Conservation (phyloP, 2,797 vertebrate genomes). For the Anguilla marmorata region DNA sequence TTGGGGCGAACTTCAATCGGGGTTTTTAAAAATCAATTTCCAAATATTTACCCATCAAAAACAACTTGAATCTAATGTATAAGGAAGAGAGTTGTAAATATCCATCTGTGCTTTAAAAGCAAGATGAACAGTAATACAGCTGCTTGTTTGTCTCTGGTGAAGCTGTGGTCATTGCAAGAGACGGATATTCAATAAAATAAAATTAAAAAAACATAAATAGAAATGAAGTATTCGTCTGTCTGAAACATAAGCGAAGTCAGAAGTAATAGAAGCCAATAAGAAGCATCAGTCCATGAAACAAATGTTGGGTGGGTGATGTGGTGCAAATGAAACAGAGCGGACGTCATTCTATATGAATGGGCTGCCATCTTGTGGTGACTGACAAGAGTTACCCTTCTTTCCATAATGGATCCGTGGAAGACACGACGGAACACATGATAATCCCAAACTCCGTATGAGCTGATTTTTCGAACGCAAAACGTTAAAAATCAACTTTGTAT, state of each 20-base stretch:
- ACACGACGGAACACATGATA: constrained; percentile 2
- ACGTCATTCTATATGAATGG: constrained; percentile 24
- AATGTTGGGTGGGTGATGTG: background rate
- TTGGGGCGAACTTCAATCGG: background rate
- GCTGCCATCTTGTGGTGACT: constrained; percentile 40
- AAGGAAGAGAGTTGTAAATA: background rate
- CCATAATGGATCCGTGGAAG: background rate
- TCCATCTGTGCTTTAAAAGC: background rate
- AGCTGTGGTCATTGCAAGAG: background rate
- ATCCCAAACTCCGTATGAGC: constrained; percentile 9
- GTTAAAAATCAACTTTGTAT: constrained; percentile 22
- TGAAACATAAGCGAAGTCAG: background rate
- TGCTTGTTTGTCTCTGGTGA: background rate
- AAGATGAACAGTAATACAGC: background rate
- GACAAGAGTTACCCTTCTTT: constrained; percentile 14
- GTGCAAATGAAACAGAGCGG: background rate
- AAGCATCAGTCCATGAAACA: constrained; percentile 5
- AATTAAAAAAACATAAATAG: background rate
- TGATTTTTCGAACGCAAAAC: constrained; percentile 22
- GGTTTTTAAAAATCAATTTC: background rate
- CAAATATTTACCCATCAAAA: background rate
- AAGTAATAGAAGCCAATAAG: background rate
- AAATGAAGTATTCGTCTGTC: background rate
- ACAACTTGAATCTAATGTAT: background rate
- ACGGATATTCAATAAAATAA: background rate